Base-by-base conservation (phyloP, 2,888 invertebrate species). In the Coleophora flavipennella region DNA sequence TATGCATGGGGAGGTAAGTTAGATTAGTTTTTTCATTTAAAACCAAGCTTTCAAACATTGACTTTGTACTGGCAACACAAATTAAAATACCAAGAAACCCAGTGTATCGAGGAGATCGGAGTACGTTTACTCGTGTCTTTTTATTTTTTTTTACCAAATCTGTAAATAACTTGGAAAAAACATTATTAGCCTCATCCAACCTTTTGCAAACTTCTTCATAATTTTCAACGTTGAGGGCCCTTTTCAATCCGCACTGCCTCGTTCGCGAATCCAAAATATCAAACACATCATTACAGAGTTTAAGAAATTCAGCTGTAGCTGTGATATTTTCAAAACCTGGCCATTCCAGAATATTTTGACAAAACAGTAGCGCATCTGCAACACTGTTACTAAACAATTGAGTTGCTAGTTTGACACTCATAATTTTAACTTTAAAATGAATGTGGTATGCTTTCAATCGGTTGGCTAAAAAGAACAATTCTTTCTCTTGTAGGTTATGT, bases 321-420 rank as follows among this genome's bases (percentile, higher is more conserved):
- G n/a, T n/a, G n/a, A n/a, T n/a, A n/a, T n/a, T n/a, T n/a, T n/a
- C n/a, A n/a, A n/a, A n/a, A n/a, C n/a, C n/a, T n/a, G n/a, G n/a
- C n/a, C n/a, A n/a, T n/a, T n/a, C n/a, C n/a, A n/a, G n/a, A n/a
- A n/a, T n/a, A n/a, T n/a, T 1, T 28, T 25, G 1, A 28, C 12
- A 37, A 31, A 41, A 41, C 9, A 10, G 1, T 10, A 37, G 20
- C 1, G 43, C 43, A 25, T 9, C 32, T 13, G 43, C 40, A 13
- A 43, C 40, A 26, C 38, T 38, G 13, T 35, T 12, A 13, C 40
- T 40, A 27, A 43, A 43, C 4, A 40, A 10, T 26, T 51, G 47
- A 1, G 41, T 41, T n/a, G 43, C 47, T 1, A 47, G 13, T 20
- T 45, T 46, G 1, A 43, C 43, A 13, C 45, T 49, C 45, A 47